phyloP scores from a whole-genome alignment of 92 coral and sea anemone species.

The Phenganax subtilis region DNA sequence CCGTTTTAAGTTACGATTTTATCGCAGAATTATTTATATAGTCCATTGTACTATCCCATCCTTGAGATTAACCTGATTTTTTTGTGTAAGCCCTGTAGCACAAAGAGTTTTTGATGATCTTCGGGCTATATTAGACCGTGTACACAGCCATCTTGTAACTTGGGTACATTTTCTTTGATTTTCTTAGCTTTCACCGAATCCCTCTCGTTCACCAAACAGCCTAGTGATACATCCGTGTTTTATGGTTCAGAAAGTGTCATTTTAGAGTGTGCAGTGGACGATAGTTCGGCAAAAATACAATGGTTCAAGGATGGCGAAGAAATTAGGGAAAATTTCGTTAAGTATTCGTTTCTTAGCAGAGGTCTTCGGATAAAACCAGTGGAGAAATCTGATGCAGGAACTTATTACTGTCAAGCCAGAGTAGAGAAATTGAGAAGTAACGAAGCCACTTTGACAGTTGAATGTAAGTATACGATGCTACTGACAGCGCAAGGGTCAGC shows the following conservation, averaged over 20 bases:
- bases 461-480: conserved; percentile 24
- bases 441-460: conserved; percentile 10
- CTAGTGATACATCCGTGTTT: neutral
- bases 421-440: neutral
- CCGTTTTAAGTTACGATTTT: neutral
- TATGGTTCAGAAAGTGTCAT: neutral
- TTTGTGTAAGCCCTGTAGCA: neutral
- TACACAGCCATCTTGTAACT: neutral
- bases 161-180: neutral
- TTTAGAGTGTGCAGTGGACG: conserved; percentile 18
- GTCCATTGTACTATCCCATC: neutral
- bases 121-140: neutral
- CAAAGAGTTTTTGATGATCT: neutral
- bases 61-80: neutral
- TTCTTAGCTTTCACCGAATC: conserved; percentile 1
- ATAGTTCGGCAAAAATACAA: neutral
- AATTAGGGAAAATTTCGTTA: neutral
- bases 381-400: conserved; percentile 18
- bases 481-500: neutral
- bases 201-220: neutral
- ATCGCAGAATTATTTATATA: neutral
- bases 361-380: conserved; percentile 23
- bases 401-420: conserved; percentile 33
- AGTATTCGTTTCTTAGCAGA: neutral
- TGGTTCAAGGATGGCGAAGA: conserved; percentile 2